Percentiles rank a stretch among this genome's conserved stretches.
Conservation (phyloP, 2,888 invertebrate species). For the Agrochola lychnidis region DNA sequence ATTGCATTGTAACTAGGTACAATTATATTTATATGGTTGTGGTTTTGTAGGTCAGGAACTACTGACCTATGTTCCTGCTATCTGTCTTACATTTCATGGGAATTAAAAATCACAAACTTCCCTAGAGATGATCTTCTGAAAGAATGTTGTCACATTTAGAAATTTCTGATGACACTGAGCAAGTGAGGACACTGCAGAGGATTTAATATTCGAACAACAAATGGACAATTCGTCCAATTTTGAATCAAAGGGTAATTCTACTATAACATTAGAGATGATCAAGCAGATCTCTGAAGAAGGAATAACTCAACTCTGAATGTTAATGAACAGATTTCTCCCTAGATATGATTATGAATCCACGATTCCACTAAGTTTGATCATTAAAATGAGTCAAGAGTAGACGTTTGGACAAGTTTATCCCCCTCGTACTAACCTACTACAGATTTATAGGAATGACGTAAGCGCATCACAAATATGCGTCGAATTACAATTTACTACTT, state of each 20-base stretch:
- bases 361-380: background rate
- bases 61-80: background rate
- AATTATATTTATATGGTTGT: conserved; percentile 27
- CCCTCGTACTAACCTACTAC: background rate
- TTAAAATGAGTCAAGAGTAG: background rate
- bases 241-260: background rate
- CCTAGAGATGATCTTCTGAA: background rate
- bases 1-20: conserved; percentile 32
- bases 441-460: conserved; percentile 22
- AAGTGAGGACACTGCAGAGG: background rate
- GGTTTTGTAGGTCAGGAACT: conserved; percentile 26
- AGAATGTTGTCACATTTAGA: background rate
- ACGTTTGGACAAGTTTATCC: background rate
- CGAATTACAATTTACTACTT: conserved; percentile 27
- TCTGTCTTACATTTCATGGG: background rate
- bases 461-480: conserved; percentile 30
- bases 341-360: background rate
- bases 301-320: background rate
- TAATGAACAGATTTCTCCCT: background rate
- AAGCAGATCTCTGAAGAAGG: background rate
- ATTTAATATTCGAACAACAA: background rate
- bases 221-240: background rate
- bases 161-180: background rate
- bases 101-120: background rate
- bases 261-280: background rate